phyloP scores from a whole-genome alignment of 2,113 vertebrate species.

The Lathamus discolor region DNA sequence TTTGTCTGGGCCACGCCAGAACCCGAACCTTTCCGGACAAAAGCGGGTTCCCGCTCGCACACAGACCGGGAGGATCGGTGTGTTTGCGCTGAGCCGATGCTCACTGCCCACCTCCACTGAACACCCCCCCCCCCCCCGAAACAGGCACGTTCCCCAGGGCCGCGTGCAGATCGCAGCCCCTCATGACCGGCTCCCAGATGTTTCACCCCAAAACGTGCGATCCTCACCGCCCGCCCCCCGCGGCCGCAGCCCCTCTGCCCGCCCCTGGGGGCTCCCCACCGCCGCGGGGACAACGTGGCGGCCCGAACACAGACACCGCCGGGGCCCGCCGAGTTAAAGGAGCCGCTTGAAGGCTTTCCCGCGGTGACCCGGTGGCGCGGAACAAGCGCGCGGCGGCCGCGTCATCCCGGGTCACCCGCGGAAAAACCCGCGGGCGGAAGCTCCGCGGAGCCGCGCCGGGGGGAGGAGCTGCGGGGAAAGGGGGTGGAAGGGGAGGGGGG shows the following conservation, averaged over 20 bases:
- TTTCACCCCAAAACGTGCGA: not conserved
- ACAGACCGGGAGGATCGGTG: not conserved
- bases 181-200: rapidly evolving
- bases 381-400: not conserved
- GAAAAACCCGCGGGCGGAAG: not conserved
- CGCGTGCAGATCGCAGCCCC: not conserved
- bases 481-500: too few relatives aligned
- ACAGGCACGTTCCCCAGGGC: not conserved
- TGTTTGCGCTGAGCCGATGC: not conserved
- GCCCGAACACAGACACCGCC: not conserved
- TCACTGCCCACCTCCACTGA: not conserved
- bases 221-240: not conserved
- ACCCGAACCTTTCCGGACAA: not conserved
- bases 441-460: not conserved
- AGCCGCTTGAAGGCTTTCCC: rapidly evolving
- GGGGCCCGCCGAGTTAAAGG: rapidly evolving
- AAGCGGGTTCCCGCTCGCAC: not conserved
- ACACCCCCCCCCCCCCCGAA: not conserved
- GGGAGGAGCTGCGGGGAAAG: too few relatives aligned
- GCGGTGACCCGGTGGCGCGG: not conserved
- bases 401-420: not conserved
- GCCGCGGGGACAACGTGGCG: not conserved
- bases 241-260: rapidly evolving
- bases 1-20: not conserved
- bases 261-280: not conserved